Evolutionary conservation across 2,888 invertebrate species (phyloP), one percentile per base, ranked within the genome.

Genomic region (Bruchidius siliquastri): DNA sequence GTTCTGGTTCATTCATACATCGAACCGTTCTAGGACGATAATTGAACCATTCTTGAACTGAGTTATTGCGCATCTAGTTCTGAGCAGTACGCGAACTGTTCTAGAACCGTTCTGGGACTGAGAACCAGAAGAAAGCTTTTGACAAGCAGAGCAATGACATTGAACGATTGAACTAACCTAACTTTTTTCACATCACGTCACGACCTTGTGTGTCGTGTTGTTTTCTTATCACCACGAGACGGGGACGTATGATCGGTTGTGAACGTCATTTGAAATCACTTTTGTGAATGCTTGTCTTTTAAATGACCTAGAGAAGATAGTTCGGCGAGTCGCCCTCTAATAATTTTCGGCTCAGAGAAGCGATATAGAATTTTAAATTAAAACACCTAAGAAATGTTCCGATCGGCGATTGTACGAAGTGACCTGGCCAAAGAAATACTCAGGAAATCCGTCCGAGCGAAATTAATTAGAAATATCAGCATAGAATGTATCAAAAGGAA

Each of bases 371-470:
- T 69, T 72, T 73, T 71, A 69, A 75, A 71, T 74, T 70, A 72
- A 73, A 49, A 13, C 18, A 13, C 18, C 13, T 72, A 21, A 73
- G 88, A 88, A 86, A 94, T 94, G 94, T 89, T 94, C 87, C 91
- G 94, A 88, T 91, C 92, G 86, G 90, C 92, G 83, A 87, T 90
- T 84, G 87, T 90, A 86, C 91, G 92, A 88, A 92, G 91, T 86
- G 91, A 92, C 85, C 86, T 91, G 81, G 85, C 92, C 81, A 91
- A 90, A 83, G 89, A 90, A 84, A 87, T 90, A 82, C 85, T 92
- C 71, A 90, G 89, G 85, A 90, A 90, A 87, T 88, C 89, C 81
- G 84, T 89, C 77, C 87, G 90, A 82, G 86, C 86, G 77, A 92
- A 90, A 85, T 85, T 88, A 80, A 86, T 89, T 77, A 89, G 91